phyloP scores from a whole-genome alignment of 1,140 invertebrate genomes.

The Phocides pigmalion region DNA sequence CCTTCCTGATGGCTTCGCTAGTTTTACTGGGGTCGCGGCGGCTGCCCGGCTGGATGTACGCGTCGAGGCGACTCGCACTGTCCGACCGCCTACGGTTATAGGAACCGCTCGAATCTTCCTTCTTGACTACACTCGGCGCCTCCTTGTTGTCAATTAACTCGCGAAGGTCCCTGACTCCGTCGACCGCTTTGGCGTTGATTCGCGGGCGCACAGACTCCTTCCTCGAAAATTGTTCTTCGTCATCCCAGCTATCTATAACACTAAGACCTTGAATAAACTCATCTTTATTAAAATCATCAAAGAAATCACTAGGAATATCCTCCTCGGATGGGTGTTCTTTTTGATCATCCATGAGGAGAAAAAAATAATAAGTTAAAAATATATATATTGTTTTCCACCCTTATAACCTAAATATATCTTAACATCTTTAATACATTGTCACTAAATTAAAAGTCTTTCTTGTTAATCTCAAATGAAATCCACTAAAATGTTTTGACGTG shows the following conservation, averaged over 20 bases:
- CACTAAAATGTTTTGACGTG: too few relatives aligned
- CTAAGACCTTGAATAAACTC: constrained; percentile 76
- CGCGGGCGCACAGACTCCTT: constrained; percentile 1
- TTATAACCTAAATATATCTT: neutral
- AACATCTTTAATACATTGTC: too few relatives aligned
- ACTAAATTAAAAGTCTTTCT: too few relatives aligned
- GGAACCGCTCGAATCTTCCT: constrained; percentile 8
- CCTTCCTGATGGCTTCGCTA: constrained; percentile 69
- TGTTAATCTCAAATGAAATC: too few relatives aligned
- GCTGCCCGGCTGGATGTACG: constrained; percentile 69
- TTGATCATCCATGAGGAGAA: constrained; percentile 38
- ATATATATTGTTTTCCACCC: neutral
- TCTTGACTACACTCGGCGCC: constrained; percentile 15
- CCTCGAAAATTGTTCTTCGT: constrained; percentile 39
- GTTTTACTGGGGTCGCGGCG: constrained; percentile 73
- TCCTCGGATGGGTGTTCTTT: constrained; percentile 59
- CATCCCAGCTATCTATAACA: constrained; percentile 75
- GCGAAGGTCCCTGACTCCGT: constrained; percentile 55
- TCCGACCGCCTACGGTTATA: constrained; percentile 24
- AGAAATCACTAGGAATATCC: constrained; percentile 78
- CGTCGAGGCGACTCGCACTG: constrained; percentile 45
- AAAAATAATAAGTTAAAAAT: neutral
- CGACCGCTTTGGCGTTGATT: constrained; percentile 44
- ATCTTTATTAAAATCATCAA: constrained; percentile 75
- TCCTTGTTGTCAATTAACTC: constrained; percentile 54